Conservation (phyloP, 2,888 invertebrate genomes). For the Trichogramma dendrolimi region DNA sequence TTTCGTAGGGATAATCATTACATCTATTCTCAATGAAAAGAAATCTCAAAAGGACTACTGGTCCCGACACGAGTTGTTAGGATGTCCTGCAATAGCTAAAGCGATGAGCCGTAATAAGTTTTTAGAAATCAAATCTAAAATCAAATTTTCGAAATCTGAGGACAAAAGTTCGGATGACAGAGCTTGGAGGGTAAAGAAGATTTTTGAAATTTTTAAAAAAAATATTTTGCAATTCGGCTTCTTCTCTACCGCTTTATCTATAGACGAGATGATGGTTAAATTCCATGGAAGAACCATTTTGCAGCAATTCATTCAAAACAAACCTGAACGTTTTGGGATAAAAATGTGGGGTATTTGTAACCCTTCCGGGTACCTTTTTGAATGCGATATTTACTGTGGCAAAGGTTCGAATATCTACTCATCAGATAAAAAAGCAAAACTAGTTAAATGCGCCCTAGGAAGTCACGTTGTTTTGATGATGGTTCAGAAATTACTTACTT, state of each 20-base stretch:
- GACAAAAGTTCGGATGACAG: no score
- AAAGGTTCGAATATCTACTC: conserved; percentile 25
- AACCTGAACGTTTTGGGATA: conserved; percentile 24
- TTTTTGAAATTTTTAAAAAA: no score
- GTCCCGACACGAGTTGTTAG: conserved; percentile 17
- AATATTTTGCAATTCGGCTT: no score
- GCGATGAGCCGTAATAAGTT: conserved; percentile 24
- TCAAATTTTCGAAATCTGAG: conserved; percentile 15
- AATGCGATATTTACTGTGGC: conserved; percentile 24
- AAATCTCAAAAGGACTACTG: conserved; percentile 26
- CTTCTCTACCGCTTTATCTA: no score
- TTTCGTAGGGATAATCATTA: conserved; percentile 26
- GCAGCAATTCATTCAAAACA: conserved; percentile 21
- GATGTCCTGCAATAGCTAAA: no score
- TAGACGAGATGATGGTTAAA: conserved; percentile 28
- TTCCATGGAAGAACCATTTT: conserved; percentile 23
- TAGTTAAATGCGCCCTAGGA: conserved; percentile 25
- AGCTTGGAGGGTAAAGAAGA: no score
- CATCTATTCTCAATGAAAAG: conserved; percentile 21
- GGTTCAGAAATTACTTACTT: conserved; percentile 24
- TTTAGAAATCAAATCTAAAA: conserved; percentile 19
- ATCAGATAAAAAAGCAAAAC: conserved; percentile 11
- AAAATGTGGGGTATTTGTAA: conserved; percentile 26
- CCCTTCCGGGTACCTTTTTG: conserved; percentile 20
- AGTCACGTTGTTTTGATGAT: conserved; percentile 24